A percentile compares a stretch with the other conserved stretches of the same genome.
phyloP scores from a whole-genome alignment of 2,113 vertebrate species.

The Steatornis caripensis region DNA sequence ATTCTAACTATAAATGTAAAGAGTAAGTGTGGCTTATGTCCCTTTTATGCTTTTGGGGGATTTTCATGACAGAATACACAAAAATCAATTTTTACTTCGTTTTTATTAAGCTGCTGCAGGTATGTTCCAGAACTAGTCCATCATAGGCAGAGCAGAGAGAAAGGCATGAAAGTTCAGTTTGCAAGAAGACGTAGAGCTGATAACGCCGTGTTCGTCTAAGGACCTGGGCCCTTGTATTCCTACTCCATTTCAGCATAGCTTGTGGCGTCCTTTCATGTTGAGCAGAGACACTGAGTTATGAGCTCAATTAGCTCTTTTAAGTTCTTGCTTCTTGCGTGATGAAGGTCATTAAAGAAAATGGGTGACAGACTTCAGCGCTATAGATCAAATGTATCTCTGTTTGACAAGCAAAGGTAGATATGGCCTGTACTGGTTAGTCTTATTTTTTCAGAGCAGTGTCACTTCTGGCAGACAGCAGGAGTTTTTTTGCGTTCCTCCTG shows the following conservation, averaged over 20 bases:
- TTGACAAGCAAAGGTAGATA: not conserved
- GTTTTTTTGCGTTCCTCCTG: not conserved
- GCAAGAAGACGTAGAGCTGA: not conserved
- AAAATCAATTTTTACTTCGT: not conserved
- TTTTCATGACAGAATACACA: not conserved
- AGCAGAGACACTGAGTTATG: not conserved
- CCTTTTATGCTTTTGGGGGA: accelerated
- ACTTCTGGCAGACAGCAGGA: not conserved
- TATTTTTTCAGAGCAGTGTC: not conserved
- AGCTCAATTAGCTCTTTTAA: not conserved
- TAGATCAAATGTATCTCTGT: not conserved
- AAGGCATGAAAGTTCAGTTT: not conserved
- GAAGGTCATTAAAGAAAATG: not conserved
- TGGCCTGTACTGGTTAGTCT: not conserved
- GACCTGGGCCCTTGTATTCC: not conserved
- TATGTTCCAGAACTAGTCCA: not conserved
- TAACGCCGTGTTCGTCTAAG: not conserved
- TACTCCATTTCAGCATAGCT: not conserved
- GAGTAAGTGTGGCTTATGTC: not conserved
- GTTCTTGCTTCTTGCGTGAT: not conserved
- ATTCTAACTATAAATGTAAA: not conserved
- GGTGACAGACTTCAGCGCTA: not conserved
- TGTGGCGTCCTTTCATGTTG: not conserved
- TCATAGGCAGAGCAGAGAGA: not conserved
- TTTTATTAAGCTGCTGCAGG: not conserved